Evolutionary conservation across 2,113 vertebrate species (phyloP).

Genomic region (Podarcis cretensis): DNA sequence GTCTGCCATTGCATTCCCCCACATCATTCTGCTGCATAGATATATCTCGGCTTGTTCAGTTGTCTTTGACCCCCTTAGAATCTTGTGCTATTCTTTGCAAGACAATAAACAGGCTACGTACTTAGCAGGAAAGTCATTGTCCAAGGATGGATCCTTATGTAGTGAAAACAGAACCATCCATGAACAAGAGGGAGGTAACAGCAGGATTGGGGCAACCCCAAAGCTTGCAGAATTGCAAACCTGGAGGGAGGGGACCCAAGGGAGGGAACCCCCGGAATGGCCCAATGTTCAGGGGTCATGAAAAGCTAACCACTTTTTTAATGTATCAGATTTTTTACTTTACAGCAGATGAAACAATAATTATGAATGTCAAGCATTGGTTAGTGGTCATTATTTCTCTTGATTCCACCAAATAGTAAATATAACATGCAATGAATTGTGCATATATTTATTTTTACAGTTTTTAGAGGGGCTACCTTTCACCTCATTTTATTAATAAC

Average conservation of each 20-base stretch:
- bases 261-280: not conserved
- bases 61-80: no score
- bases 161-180: no score
- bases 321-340: not conserved
- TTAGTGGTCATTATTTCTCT: constrained; percentile 35
- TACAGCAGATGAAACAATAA: constrained; percentile 15
- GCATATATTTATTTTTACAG: not conserved
- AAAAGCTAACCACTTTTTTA: not conserved
- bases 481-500: constrained; percentile 44
- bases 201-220: no score
- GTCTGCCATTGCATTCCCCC: no score
- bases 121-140: no score
- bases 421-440: not conserved
- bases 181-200: no score
- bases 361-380: constrained; percentile 17
- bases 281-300: not conserved
- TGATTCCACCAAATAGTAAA: constrained; percentile 29
- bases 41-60: no score
- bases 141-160: no score
- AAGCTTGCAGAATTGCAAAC: no score
- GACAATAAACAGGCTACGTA: no score
- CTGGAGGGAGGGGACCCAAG: not conserved
- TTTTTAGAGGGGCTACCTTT: constrained; percentile 45
- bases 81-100: no score
- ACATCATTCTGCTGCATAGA: no score